Base-by-base conservation (phyloP, 2,888 invertebrate genomes). In the Rhodophaea formosa region DNA sequence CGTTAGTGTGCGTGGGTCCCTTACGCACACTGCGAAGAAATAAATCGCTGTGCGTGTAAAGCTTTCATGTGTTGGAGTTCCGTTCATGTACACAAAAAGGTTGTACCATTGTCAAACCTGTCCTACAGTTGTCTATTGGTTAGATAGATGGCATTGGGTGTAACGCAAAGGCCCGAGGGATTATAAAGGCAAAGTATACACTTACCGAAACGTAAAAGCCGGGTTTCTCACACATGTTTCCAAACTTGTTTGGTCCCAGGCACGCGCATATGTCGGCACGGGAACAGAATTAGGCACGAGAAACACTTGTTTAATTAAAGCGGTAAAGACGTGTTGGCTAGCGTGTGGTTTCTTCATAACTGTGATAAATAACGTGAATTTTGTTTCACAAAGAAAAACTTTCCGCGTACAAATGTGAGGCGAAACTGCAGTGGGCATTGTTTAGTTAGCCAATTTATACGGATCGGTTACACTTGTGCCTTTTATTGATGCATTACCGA, bases 381-480 rank as follows among this genome's bases (percentile, higher is more conserved):
- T 80, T 78, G 79, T 87, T 82, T 80, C 77, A 83, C 86, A 68
- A 80, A 75, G 79, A 77, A 80, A 88, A 88, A 85, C 85, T 80
- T 79, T 75, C 80, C 84, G 82, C 86, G 77, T 79, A 80, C 86
- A 88, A 90, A 89, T 88, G 84, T 89, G 73, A 82, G 88, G 79
- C 83, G 83, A 86, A 87, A 91, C 91, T 91, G 91, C 84, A 82
- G 75, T 69, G 74, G 75, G 82, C 80, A 89, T 88, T 91, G 91
- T 92, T 92, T 91, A 86, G 89, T 88, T 90, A 84, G 85, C 88
- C 91, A 91, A 90, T 91, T 91, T 91, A 91, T 91, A 91, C 89
- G 88, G 85, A 83, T 90, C 85, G 88, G 90, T 90, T 91, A 90
- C 91, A 91, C 80, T 88, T 84, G 83, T 73, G 88, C 81, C 85